Conservation (phyloP, 2,113 vertebrate species). For the Blennius ocellaris region DNA sequence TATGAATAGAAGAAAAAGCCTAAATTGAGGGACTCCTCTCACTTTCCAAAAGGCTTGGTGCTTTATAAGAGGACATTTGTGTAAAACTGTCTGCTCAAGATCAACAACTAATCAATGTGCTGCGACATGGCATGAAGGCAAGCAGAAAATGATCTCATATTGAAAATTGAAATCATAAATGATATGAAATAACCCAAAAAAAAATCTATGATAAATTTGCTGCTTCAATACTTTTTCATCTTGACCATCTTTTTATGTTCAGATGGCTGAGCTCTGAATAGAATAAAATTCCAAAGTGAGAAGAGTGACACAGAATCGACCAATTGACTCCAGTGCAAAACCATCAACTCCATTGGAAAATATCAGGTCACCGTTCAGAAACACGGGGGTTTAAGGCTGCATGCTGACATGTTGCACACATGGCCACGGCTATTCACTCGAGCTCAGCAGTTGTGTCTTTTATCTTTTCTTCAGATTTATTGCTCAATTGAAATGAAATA, state of each 20-base stretch:
- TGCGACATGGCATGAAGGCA: neutral
- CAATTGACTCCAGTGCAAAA: too few species aligned
- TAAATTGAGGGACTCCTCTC: too few species aligned
- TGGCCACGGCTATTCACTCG: neutral
- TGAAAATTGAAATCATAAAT: neutral
- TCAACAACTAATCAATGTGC: neutral
- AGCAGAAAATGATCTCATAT: neutral
- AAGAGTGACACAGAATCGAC: too few species aligned
- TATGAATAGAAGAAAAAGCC: too few species aligned
- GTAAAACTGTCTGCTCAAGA: neutral
- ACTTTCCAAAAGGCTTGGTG: neutral
- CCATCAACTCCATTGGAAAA: neutral
- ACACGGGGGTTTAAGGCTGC: neutral
- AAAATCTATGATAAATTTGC: too few species aligned
- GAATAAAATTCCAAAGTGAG: too few species aligned
- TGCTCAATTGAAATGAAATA: conserved; percentile 20
- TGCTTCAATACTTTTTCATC: too few species aligned
- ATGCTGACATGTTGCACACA: neutral
- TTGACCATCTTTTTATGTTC: too few species aligned
- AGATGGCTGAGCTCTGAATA: too few species aligned
- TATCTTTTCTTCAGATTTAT: neutral
- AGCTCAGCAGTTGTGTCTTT: neutral
- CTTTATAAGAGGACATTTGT: neutral
- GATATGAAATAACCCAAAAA: too few species aligned
- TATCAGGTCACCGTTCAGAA: too few species aligned